Conservation (phyloP, 2,113 vertebrate species). For the Neodon shergylaensis region DNA sequence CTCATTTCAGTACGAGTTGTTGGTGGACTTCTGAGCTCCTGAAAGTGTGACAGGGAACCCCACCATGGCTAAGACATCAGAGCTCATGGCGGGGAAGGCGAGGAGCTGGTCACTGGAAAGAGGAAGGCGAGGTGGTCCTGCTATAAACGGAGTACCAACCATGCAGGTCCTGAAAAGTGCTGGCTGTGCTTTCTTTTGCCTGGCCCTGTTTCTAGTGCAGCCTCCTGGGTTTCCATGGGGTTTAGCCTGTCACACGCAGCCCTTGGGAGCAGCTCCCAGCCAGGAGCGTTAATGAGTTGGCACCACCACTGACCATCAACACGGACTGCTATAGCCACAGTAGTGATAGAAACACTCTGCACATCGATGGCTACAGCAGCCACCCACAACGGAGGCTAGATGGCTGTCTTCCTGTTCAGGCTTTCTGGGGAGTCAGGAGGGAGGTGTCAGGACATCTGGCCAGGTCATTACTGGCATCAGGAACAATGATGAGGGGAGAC, state of each 20-base stretch:
- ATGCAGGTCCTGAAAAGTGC: neutral
- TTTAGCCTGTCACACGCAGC: neutral
- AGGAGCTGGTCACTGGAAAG: neutral
- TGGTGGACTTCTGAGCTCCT: too few relatives aligned
- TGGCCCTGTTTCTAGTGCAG: neutral
- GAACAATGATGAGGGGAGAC: neutral
- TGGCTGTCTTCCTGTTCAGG: neutral
- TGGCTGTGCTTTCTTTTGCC: neutral
- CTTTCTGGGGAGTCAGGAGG: neutral
- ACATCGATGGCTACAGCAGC: neutral
- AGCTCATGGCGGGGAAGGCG: neutral
- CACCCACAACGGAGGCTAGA: neutral
- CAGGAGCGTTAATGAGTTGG: neutral
- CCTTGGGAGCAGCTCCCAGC: neutral
- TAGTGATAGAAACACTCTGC: neutral
- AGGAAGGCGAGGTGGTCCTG: neutral
- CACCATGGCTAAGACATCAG: neutral
- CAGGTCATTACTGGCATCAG: neutral
- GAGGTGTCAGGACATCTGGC: neutral
- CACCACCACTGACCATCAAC: neutral
- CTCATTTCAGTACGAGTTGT: neutral
- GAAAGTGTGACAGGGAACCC: neutral
- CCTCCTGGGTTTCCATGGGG: neutral
- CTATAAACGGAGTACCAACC: neutral
- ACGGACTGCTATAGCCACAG: too few relatives aligned